Percentiles rank a stretch among this genome's conserved stretches.
Evolutionary conservation across 2,797 vertebrate species (phyloP).

Genomic region (Nyctibius grandis): DNA sequence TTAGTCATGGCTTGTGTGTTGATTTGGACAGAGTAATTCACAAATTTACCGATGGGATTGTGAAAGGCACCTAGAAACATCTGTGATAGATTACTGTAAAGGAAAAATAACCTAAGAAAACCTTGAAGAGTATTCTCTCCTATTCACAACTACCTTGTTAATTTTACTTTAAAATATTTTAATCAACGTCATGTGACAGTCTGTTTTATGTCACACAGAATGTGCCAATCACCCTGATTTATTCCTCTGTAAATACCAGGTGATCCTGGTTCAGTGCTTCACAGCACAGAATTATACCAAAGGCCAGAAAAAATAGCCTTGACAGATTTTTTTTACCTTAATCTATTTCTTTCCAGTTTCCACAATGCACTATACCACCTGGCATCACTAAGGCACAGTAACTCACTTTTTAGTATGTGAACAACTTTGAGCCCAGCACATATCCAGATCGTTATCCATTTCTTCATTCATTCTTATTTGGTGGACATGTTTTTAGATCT

Average conservation of each 20-base stretch:
- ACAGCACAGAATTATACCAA: slow-evolving; percentile 53
- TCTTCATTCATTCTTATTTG: slow-evolving; percentile 12
- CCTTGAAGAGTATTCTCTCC: background rate
- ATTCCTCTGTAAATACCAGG: slow-evolving; percentile 48
- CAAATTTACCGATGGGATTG: background rate
- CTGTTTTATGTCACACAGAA: slow-evolving; percentile 28
- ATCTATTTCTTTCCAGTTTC: slow-evolving; percentile 71
- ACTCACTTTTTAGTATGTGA: slow-evolving; percentile 58
- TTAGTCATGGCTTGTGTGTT: background rate
- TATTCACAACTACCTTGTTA: background rate
- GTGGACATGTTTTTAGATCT: background rate
- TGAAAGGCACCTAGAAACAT: background rate
- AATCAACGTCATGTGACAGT: background rate
- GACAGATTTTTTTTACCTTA: slow-evolving; percentile 61
- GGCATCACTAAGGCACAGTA: slow-evolving; percentile 49
- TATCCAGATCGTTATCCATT: slow-evolving; percentile 20
- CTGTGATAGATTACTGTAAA: background rate
- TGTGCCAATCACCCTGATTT: slow-evolving; percentile 20
- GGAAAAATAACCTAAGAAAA: background rate
- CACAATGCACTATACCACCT: slow-evolving; percentile 38
- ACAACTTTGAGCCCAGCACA: slow-evolving; percentile 13
- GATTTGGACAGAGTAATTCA: background rate
- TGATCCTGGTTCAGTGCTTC: slow-evolving; percentile 49
- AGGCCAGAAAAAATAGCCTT: slow-evolving; percentile 68
- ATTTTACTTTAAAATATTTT: background rate